Base-by-base conservation (phyloP, 2,113 vertebrate species). In the Peromyscus polionotus region DNA sequence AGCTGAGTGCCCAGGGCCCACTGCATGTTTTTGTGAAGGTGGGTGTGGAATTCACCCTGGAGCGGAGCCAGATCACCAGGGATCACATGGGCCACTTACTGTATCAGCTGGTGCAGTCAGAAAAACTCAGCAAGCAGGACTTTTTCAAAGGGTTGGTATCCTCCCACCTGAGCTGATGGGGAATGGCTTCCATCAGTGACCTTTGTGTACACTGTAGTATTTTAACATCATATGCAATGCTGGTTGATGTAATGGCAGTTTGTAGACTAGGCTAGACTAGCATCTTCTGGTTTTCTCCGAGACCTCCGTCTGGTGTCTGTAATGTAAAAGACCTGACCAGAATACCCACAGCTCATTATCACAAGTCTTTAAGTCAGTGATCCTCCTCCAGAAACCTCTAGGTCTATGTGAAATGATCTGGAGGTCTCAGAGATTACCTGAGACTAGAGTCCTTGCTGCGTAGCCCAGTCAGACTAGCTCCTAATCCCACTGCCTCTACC, bases 11-110 rank as follows among this genome's bases (percentile, higher is more conserved):
- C 97, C 98, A 98, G 77, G 97, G 96, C 28, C 98, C 99, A 96
- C 99, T 99, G 67, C 98, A 99, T 7, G 97, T 99, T 68, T 99
- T 99, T 11, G 99, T 99, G 94, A 99, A 98, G 0, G 98, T 99
- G 42, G 99, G 99, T 26, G 99, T 99, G 97, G 99, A 99, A 97
- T 99, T 99, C 0, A 99, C 99, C 16, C 99, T 99, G 88, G 99
- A 99, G 98, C 98, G 99, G 95, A 99, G 99, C 92, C 99, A 99
- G 98, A 99, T 99, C 97, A 99, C 99, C 95, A 98, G 99, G 97
- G 99, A 99, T 97, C 99, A 99, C 98, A 99, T 99, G 99, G 99
- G 99, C 91, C 99, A 99, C 95, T 98, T 99, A 80, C 96, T 99
- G 19, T 99, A 99, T 97, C 99, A 99, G 98, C 98, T 99, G 98